Evolutionary conservation across 2,888 invertebrate species (phyloP), one percentile per base, ranked within the genome.

Genomic region (Xestoiulus laeticollis): DNA sequence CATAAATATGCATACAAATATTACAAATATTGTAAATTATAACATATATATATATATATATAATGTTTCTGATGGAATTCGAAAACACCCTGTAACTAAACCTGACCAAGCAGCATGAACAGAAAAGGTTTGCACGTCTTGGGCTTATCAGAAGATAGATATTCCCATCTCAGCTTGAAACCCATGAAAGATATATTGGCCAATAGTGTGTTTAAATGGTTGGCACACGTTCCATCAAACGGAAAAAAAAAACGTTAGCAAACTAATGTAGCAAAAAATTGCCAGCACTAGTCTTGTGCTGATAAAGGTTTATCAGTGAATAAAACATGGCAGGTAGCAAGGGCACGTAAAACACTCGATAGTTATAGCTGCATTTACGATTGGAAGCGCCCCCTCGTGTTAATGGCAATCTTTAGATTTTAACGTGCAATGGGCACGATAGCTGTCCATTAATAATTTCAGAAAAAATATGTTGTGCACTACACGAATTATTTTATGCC

Each of bases 261-360:
- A 68, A 14, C 68, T 68, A 68, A 68, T 68, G 68, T 68, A 68
- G 68, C 68, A n/a, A 68, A 68, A 68, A 68, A 68, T 26, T 68
- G 26, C 68, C 68, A 68, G 26, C 68, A 26, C 68, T 12, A 12
- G 68, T 68, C 68, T 68, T 14, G 68, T 1, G 68, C 26, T 12
- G 68, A 68, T 68, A 68, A 68, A 26, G 26, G 26, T 68, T 8
- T 12, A 68, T 26, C 12, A 26, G 68, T 68, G 68, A 68, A 68
- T 68, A 68, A 68, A 68, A 68, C 68, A 68, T 68, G 68, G 10
- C 68, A 68, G 68, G 68, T 68, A 68, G 26, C 8, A 68, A 68
- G 8, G 26, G 68, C 26, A 68, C 68, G 59, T 59, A 59, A n/a
- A 59, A 59, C 59, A 19, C 6, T 2, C 22, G n/a, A n/a, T 22